Evolutionary conservation across 2,797 vertebrate genomes (phyloP).

Genomic region (Amblyopsis hoosieri): DNA sequence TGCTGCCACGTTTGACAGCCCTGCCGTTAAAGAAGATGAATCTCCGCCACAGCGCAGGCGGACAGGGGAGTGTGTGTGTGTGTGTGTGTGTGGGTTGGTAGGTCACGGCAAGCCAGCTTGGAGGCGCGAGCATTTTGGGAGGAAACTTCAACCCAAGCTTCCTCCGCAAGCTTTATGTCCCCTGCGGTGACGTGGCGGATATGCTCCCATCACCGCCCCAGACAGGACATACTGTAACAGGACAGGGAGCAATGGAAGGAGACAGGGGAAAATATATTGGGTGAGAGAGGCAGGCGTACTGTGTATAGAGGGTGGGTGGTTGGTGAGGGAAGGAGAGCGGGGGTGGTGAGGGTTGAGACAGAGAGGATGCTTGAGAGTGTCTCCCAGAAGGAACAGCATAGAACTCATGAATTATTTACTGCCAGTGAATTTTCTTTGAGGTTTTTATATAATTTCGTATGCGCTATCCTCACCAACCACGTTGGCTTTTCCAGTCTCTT

Average conservation of each 20-base stretch:
- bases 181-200: constrained; percentile 73
- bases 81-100: background rate
- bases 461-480: background rate
- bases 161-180: constrained; percentile 58
- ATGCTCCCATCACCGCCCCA: constrained; percentile 62
- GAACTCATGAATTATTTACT: constrained; percentile 48
- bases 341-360: constrained; percentile 11
- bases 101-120: constrained; percentile 45
- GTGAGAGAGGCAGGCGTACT: constrained; percentile 46
- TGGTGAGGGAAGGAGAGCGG: constrained; percentile 53
- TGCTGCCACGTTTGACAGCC: constrained; percentile 54
- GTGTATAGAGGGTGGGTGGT: constrained; percentile 22
- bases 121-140: constrained; percentile 37
- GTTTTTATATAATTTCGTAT: constrained; percentile 29
- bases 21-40: constrained; percentile 69
- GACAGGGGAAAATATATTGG: constrained; percentile 46
- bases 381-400: constrained; percentile 37
- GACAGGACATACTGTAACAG: constrained; percentile 47
- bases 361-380: constrained; percentile 22
- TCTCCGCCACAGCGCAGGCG: constrained; percentile 53
- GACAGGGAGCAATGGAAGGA: constrained; percentile 60
- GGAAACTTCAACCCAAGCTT: constrained; percentile 51
- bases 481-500: constrained; percentile 14
- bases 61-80: background rate
- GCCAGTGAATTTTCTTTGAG: constrained; percentile 35